Evolutionary conservation across 1,140 invertebrate genomes (phyloP), one percentile per base, ranked within the genome.

Genomic region (Penaeus japonicus): DNA sequence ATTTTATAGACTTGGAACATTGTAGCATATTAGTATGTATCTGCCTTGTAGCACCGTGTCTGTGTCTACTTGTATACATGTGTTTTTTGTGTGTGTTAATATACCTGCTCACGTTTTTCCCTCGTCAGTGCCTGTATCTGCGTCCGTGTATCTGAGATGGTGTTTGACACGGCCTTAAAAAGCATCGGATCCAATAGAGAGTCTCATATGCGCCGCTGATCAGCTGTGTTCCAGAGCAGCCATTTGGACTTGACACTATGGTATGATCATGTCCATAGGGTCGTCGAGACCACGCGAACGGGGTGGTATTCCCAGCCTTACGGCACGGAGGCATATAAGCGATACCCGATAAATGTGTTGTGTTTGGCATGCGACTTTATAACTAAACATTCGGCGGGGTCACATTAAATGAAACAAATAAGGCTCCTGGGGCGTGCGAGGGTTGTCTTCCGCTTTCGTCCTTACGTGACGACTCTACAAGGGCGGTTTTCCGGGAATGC

Each of bases 211-310:
- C 85, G 85, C 77, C 85, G 70, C 85, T 87, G 85, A 87, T 87
- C 70, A 65, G 54, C 85, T 59, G 78, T 87, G 85, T 87, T 87
- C 85, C 85, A 70, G 77, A 47, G 75, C 78, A 87, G 30, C 78
- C 85, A 87, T 87, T 87, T 59, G 75, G 85, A 87, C 85, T 87
- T 87, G 85, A 87, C 85, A 87, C 85, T 87, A 47, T 87, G 85
- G 85, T 79, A 81, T 53, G 55, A 81, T 35, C 80, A 15, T 15
- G 47, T 15, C 47, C 47, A 15, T 47, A 7, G 47, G 47, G 47
- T 47, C 15, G 47, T 47, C 10, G 47, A 15, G 47, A 12, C 47
- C 47, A 1, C 47, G 47, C 10, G 47, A 47, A 47, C 47, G 15
- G 15, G 10, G 47, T 15, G 27, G 15, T 32, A 32, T 24, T 73